These are phyloP conservation scores for Gymnopithys bicolor DNA, from an alignment of 2,797 vertebrate genomes.

Conservation along the genomic window DNA sequence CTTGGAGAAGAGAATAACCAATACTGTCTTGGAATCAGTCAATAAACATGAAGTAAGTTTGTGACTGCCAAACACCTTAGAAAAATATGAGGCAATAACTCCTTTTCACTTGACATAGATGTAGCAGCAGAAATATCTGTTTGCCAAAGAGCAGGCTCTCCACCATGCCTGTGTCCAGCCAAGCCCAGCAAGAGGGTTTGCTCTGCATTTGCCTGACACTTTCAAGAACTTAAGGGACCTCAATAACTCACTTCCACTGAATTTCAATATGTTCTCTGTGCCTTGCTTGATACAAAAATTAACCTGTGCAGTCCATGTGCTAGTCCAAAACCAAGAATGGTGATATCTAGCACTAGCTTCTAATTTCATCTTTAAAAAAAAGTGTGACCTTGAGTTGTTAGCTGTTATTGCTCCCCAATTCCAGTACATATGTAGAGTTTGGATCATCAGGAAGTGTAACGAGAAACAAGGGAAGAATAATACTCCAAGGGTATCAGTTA, in stretches of 20 bases:
- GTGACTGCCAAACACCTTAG: neutral
- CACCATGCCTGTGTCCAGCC: neutral
- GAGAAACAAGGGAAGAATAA: neutral
- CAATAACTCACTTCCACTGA: neutral
- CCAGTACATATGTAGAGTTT: neutral
- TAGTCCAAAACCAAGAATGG: neutral
- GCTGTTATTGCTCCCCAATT: neutral
- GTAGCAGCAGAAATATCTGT: neutral
- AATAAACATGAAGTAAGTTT: neutral
- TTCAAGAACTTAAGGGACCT: neutral
- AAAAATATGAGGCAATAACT: neutral
- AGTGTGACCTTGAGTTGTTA: fast-evolving
- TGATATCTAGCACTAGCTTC: neutral
- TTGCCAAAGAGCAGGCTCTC: neutral
- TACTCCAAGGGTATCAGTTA: neutral
- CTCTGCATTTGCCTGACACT: neutral
- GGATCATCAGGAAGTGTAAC: neutral
- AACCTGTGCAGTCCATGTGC: fast-evolving
- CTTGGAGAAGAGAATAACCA: neutral
- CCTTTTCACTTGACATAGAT: neutral
- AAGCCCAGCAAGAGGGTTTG: neutral
- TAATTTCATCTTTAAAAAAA: neutral
- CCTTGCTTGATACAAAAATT: neutral
- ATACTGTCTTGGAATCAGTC: neutral
- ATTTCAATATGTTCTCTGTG: neutral